phyloP scores from a whole-genome alignment of 2,113 vertebrate species.

The Onychostruthus taczanowskii region DNA sequence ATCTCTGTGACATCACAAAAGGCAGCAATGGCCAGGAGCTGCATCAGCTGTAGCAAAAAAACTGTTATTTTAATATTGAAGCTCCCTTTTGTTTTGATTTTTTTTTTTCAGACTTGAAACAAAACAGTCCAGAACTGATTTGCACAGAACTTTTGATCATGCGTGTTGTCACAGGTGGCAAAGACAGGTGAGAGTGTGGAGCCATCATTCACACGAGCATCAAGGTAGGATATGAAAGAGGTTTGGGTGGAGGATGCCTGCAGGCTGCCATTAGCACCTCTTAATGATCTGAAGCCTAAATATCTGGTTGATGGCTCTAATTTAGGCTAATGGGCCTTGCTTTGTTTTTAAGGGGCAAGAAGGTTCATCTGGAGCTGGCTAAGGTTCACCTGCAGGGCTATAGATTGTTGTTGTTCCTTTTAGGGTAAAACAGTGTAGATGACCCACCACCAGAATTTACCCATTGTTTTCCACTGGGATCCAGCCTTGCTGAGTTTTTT shows the following conservation, averaged over 20 bases:
- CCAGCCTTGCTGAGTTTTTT: not conserved
- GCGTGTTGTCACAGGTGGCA: constrained; percentile 58
- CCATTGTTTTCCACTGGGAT: not conserved
- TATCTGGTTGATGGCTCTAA: not conserved
- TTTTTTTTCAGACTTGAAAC: constrained; percentile 66
- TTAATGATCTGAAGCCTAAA: not conserved
- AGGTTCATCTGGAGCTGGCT: constrained; percentile 64
- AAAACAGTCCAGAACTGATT: constrained; percentile 70
- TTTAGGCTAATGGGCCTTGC: not conserved
- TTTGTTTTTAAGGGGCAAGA: constrained; percentile 68
- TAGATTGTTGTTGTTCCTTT: not conserved
- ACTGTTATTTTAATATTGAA: not conserved
- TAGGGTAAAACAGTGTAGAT: not conserved
- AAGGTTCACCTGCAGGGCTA: constrained; percentile 74
- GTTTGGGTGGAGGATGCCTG: not conserved
- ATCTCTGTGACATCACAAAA: not conserved
- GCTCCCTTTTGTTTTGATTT: not conserved
- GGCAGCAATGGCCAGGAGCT: not conserved
- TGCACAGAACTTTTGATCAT: constrained; percentile 64
- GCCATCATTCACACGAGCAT: constrained; percentile 69
- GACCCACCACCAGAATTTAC: not conserved
- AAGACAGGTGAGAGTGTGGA: constrained; percentile 70
- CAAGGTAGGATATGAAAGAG: constrained; percentile 48
- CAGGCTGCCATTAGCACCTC: not conserved
- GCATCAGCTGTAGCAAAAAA: not conserved